These are phyloP conservation scores for Batillaria attramentaria DNA, from an alignment of 1,140 invertebrate species.

Conservation along the genomic window DNA sequence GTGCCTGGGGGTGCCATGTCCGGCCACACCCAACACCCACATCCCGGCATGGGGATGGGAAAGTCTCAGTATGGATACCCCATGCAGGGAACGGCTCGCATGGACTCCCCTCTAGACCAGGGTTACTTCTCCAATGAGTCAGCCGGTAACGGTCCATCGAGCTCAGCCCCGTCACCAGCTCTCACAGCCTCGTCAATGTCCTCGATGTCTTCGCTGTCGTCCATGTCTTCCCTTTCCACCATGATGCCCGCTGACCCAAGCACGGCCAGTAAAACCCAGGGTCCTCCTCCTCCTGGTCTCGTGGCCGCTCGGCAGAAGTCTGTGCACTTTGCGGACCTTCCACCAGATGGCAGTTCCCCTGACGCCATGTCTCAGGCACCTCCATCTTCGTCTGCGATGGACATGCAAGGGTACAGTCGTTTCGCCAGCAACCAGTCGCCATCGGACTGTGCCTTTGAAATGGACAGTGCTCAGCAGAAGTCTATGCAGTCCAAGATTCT, in stretches of 20 bases:
- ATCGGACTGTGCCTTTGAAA: constrained; percentile 34
- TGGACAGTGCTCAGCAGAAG: constrained; percentile 29
- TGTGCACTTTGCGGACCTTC: constrained; percentile 61
- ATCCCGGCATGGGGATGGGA: constrained; percentile 29
- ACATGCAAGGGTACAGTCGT: constrained; percentile 35
- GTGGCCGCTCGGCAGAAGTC: constrained; percentile 48
- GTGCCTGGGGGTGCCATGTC: constrained; percentile 23
- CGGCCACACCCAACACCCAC: constrained; percentile 31
- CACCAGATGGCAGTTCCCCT: constrained; percentile 29
- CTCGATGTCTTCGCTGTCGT: constrained; percentile 44
- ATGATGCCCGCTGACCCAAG: constrained; percentile 49
- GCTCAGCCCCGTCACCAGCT: constrained; percentile 49
- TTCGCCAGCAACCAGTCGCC: constrained; percentile 38
- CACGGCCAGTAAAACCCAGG: constrained; percentile 29
- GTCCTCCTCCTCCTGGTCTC: background rate
- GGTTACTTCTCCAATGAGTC: constrained; percentile 65
- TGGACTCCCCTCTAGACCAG: constrained; percentile 58
- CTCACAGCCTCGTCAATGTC: constrained; percentile 41
- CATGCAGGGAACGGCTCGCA: constrained; percentile 38
- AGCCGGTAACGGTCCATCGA: constrained; percentile 56
- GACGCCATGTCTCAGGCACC: constrained; percentile 34
- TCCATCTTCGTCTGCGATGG: constrained; percentile 15
- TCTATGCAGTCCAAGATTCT: constrained; percentile 59
- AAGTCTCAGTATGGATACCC: constrained; percentile 39
- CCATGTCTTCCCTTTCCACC: constrained; percentile 48